Evolutionary conservation across 1,140 invertebrate genomes (phyloP).

Genomic region (Cecropterus lyciades): DNA sequence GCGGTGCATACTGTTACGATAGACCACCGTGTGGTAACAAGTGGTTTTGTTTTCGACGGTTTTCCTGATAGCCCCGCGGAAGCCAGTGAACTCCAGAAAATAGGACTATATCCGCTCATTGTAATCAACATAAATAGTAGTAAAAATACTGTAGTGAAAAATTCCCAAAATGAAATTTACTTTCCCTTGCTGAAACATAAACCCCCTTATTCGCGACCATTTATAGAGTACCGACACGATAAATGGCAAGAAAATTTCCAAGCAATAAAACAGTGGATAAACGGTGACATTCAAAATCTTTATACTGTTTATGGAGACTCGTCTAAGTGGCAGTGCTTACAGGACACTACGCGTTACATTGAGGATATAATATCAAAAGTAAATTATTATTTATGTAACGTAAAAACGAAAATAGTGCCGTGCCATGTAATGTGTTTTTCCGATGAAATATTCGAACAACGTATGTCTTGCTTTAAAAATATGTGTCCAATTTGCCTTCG

Average conservation of each 20-base stretch:
- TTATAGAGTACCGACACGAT: conserved; percentile 73
- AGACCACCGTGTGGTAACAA: conserved; percentile 71
- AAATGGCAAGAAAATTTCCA: conserved; percentile 66
- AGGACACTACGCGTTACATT: conserved; percentile 64
- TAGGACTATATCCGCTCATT: conserved; percentile 83
- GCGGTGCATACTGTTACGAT: conserved; percentile 80
- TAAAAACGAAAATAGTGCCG: conserved; percentile 65
- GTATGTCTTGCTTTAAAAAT: conserved; percentile 79
- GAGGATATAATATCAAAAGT: conserved; percentile 53
- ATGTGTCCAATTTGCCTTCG: conserved; percentile 85
- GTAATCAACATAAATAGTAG: conserved; percentile 80
- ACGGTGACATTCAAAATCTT: conserved; percentile 82
- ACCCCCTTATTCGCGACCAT: conserved; percentile 70
- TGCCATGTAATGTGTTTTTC: conserved; percentile 76
- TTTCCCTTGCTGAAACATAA: conserved; percentile 60
- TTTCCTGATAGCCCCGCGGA: conserved; percentile 82
- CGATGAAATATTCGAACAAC: conserved; percentile 78
- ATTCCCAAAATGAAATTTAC: conserved; percentile 65
- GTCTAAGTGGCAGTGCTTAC: conserved; percentile 83
- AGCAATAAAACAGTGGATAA: conserved; percentile 78
- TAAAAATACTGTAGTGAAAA: conserved; percentile 61
- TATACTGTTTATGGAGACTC: conserved; percentile 64
- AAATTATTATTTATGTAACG: conserved; percentile 64
- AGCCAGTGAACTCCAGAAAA: conserved; percentile 70
- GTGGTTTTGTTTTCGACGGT: conserved; percentile 85